A percentile compares a stretch with the other conserved stretches of the same genome.
Evolutionary conservation across 2,797 vertebrate species (phyloP).

Genomic region (Argyrosomus regius): DNA sequence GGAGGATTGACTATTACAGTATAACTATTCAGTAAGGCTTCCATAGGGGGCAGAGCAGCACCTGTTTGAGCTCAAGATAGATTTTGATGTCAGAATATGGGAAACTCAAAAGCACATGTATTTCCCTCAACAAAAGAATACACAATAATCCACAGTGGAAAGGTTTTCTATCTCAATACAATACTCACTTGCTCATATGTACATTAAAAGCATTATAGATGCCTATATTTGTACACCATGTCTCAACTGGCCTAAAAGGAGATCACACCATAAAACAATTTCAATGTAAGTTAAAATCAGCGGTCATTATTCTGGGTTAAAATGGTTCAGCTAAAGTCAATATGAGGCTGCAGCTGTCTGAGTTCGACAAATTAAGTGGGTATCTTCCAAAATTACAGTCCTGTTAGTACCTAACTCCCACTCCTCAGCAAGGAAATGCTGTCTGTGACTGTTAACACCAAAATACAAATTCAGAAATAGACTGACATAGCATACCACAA

Average conservation of each 20-base stretch:
- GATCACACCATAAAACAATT: background rate
- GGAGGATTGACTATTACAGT: background rate
- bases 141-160: too few species aligned
- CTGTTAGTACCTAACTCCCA: background rate
- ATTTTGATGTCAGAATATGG: too few species aligned
- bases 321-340: background rate
- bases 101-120: too few species aligned
- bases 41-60: background rate
- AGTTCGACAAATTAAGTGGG: background rate
- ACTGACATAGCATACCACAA: background rate
- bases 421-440: background rate
- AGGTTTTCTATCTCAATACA: background rate
- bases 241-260: background rate
- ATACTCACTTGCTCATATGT: background rate
- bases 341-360: too few species aligned
- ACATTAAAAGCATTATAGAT: background rate
- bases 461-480: background rate
- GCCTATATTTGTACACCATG: background rate
- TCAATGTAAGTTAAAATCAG: background rate
- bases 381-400: slow-evolving; percentile 3
- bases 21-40: background rate
- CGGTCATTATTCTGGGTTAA: background rate
- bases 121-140: too few species aligned
- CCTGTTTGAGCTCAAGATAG: background rate
- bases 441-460: background rate